Evolutionary conservation across 2,797 vertebrate genomes (phyloP).

Genomic region (Sternotherus odoratus): DNA sequence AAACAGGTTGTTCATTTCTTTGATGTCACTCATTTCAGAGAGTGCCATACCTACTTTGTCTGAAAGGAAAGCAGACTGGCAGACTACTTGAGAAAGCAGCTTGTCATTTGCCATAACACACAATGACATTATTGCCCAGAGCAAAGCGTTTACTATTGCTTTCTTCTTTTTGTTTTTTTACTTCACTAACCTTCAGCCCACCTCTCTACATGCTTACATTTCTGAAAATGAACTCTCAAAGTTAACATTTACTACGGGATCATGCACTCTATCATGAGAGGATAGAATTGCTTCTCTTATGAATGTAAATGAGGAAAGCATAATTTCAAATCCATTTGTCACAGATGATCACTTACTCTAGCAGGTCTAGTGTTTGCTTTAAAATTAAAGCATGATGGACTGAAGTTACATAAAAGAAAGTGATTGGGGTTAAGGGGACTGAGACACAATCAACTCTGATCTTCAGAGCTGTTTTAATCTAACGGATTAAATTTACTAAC

Average conservation of each 20-base stretch:
- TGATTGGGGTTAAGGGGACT: neutral
- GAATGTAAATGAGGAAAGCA: conserved; percentile 41
- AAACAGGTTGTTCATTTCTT: conserved; percentile 67
- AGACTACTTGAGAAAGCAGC: conserved; percentile 15
- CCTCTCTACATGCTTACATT: neutral
- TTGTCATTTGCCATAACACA: conserved; percentile 48
- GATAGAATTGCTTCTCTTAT: neutral
- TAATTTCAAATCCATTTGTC: conserved; percentile 46
- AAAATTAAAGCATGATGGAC: neutral
- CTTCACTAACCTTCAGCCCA: neutral
- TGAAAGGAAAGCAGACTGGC: conserved; percentile 28
- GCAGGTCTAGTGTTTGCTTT: neutral
- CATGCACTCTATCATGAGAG: neutral
- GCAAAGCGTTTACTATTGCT: conserved; percentile 19
- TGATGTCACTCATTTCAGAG: conserved; percentile 57
- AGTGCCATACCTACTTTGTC: neutral
- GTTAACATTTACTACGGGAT: neutral
- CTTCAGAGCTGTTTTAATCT: rapidly evolving
- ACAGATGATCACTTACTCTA: conserved; percentile 21
- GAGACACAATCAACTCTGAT: conserved; percentile 6
- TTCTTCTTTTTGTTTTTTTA: neutral
- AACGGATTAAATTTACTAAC: neutral
- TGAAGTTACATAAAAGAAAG: neutral
- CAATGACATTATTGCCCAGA: conserved; percentile 34
- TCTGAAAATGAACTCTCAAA: conserved; percentile 14